Percentiles rank a stretch among this genome's conserved stretches.
Conservation (phyloP, 2,113 vertebrate species). For the Cynopterus brachyotis region DNA sequence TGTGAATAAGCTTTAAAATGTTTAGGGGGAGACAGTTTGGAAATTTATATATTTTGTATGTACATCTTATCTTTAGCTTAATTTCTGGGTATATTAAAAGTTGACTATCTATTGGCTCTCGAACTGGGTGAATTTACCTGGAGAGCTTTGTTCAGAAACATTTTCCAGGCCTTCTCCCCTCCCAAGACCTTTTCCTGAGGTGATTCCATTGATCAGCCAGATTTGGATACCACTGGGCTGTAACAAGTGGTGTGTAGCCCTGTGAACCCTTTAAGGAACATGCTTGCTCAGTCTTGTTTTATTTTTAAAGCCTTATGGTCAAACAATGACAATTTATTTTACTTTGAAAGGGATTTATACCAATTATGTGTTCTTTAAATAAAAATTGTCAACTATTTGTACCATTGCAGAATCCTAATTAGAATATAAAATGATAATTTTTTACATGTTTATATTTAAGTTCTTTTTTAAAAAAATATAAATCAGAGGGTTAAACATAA, state of each 20-base stretch:
- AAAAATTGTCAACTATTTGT: neutral
- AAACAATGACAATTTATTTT: neutral
- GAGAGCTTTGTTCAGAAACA: constrained; percentile 4
- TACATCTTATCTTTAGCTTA: neutral
- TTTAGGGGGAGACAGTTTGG: neutral
- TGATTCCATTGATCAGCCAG: neutral
- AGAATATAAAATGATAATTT: neutral
- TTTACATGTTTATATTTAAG: neutral
- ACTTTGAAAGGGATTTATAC: constrained; percentile 24
- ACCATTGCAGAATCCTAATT: neutral
- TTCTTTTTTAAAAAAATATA: constrained; percentile 7
- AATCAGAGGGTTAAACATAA: neutral
- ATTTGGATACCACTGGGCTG: neutral
- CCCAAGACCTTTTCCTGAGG: neutral
- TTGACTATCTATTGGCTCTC: neutral
- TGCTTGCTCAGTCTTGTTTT: neutral
- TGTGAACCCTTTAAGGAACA: neutral
- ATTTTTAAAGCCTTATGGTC: neutral
- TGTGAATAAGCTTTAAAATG: constrained; percentile 27
- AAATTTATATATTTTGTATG: neutral
- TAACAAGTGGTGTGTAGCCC: neutral
- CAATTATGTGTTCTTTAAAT: neutral
- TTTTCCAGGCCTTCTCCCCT: neutral
- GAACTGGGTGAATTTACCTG: neutral
- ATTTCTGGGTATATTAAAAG: constrained; percentile 6